Evolutionary conservation across 2,888 invertebrate species (phyloP), one percentile per base, ranked within the genome.

Genomic region (Allolobophora icterica): DNA sequence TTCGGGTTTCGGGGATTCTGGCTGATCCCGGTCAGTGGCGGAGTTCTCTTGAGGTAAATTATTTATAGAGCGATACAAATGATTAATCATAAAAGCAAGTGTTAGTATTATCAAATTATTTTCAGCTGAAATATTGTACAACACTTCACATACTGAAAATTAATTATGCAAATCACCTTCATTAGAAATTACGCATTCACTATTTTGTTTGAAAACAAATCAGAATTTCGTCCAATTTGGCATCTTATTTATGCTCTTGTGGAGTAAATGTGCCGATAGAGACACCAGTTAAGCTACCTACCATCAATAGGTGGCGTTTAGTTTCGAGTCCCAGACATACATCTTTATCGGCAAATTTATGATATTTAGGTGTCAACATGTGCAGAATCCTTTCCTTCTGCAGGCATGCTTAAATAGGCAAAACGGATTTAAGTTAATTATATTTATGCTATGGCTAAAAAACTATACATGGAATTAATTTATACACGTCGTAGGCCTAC

Each of bases 231-330:
- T 71, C n/a, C 71, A 71, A n/a, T n/a, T 71, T n/a, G 6, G 71
- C 30, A 17, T 71, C n/a, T 71, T 71, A 71, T 71, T 71, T 52
- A 52, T 52, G 52, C 24, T 52, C 52, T 24, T 52, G 24, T 21
- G 24, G 52, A 52, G 24, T 52, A 52, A 24, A 8, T 52, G 13
- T 52, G 2, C n/a, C 17, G 0, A n/a, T 8, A 71, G 71, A 71
- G 71, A n/a, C n/a, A n/a, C 6, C n/a, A n/a, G 71, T 52, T 11
- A n/a, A 30, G 2, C n/a, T n/a, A 17, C 8, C 71, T 71, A 30
- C 71, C 71, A n/a, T 71, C 71, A n/a, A 71, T 71, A 71, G 71
- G 71, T n/a, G 71, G n/a, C 71, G n/a, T 71, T 71, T 71, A n/a
- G 8, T 45, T 19, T 45, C 15, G 13, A 45, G 45, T 45, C 19